phyloP scores from a whole-genome alignment of 2,113 vertebrate species.

The Sminthopsis crassicaudata region DNA sequence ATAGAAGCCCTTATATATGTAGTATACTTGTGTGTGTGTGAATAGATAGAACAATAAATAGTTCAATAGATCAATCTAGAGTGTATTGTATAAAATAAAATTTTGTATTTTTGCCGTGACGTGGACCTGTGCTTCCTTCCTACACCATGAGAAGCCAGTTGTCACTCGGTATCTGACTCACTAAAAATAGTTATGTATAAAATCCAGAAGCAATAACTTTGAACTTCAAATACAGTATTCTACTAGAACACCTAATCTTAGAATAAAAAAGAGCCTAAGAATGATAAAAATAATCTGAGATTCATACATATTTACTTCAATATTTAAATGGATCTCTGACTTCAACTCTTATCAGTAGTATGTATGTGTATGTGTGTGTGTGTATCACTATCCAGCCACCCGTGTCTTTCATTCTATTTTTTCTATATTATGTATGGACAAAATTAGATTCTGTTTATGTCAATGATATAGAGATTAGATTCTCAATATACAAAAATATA shows the following conservation, averaged over 20 bases:
- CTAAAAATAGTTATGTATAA: background rate
- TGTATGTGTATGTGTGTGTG: no score
- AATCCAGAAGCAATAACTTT: background rate
- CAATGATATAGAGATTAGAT: background rate
- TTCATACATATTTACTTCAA: background rate
- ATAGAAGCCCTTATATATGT: background rate
- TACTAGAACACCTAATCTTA: background rate
- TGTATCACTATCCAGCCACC: background rate
- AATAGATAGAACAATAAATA: no score
- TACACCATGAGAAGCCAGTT: background rate
- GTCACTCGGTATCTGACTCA: background rate
- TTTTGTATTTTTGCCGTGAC: background rate
- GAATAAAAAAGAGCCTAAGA: constrained; percentile 4
- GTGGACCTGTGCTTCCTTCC: background rate
- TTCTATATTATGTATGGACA: background rate
- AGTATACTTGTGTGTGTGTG: background rate
- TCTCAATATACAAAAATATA: background rate
- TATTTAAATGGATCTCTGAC: background rate
- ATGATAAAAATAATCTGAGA: background rate
- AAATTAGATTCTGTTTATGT: constrained; percentile 17
- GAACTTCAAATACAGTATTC: background rate
- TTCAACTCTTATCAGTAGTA: background rate
- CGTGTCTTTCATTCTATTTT: background rate
- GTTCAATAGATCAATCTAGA: background rate
- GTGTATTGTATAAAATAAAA: background rate